Base-by-base conservation (phyloP, 2,888 invertebrate species). In the Yponomeuta cagnagella region DNA sequence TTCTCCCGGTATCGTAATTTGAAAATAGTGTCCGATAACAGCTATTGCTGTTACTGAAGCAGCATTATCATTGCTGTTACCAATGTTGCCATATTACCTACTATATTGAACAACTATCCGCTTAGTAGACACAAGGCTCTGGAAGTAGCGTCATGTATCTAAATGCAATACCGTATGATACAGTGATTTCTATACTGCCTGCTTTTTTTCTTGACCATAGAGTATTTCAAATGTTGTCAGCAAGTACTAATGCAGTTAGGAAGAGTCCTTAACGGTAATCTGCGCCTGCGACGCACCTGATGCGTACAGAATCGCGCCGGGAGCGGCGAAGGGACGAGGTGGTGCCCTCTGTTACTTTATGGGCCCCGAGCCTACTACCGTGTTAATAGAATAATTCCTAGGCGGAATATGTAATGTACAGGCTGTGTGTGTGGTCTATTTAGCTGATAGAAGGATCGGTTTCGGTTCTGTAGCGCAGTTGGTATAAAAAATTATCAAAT, bases 201-300 rank as follows among this genome's bases (percentile, higher is more conserved):
- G 37, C 31, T 33, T 5, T 66, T 66, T 66, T 43, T 43, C 43
- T 43, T 6, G 6, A 43, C 5, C 9, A 43, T 43, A 43, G 5
- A 43, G 43, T 43, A 43, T 43, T 43, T 43, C 3, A 43, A 8
- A 8, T 43, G 43, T 8, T 43, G 43, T 43, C 8, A 43, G 43
- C 43, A 8, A 43, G 6, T 1, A 43, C 8, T 43, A 8, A 6
- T 8, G 9, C 65, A 33, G 2, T 67, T n/a, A 12, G 37, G 15
- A 68, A 68, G 6, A 6, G n/a, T 10, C 68, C 52, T 31, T 68
- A 68, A 68, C 68, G 68, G 68, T 52, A 68, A 37, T 15, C 30
- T 52, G 79, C 79, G 80, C 82, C 78, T 78, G 77, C 79, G 77
- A 81, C 86, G 84, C 85, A 86, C 84, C 82, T 84, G 86, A 87